phyloP scores from a whole-genome alignment of 1,140 invertebrate genomes.

The Daktulosphaira vitifoliae region DNA sequence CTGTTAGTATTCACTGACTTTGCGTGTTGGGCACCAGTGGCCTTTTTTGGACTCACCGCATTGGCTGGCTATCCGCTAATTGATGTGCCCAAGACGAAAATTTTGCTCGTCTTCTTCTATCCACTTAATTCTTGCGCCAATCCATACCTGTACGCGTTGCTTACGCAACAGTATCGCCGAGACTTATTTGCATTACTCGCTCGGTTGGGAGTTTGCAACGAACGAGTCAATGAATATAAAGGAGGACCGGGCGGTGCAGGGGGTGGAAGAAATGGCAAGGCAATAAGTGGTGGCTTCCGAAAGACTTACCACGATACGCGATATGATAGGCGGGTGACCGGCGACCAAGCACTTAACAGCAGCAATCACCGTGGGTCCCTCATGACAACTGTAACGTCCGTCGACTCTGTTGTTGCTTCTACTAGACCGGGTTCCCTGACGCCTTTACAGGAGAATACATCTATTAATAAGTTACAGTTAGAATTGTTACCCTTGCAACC shows the following conservation, averaged over 20 bases:
- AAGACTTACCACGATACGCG: not conserved
- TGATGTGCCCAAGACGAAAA: slow-evolving; percentile 75
- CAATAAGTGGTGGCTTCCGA: slow-evolving; percentile 43
- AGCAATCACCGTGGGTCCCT: slow-evolving; percentile 9
- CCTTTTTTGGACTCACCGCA: slow-evolving; percentile 76
- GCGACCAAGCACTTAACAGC: not conserved
- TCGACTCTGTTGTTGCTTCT: slow-evolving; percentile 7
- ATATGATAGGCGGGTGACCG: not conserved
- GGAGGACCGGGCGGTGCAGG: slow-evolving; percentile 40
- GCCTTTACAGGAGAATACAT: slow-evolving; percentile 7
- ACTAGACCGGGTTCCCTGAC: not conserved
- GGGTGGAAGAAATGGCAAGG: slow-evolving; percentile 38
- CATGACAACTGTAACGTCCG: slow-evolving; percentile 29
- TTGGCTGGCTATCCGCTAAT: slow-evolving; percentile 69
- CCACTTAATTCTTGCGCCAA: slow-evolving; percentile 85
- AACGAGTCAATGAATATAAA: slow-evolving; percentile 65
- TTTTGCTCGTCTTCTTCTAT: slow-evolving; percentile 83
- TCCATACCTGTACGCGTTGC: slow-evolving; percentile 82
- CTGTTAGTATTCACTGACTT: slow-evolving; percentile 79
- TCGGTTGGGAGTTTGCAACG: slow-evolving; percentile 82
- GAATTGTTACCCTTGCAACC: not conserved
- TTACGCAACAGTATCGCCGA: slow-evolving; percentile 76
- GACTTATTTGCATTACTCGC: slow-evolving; percentile 69
- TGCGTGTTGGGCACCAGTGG: slow-evolving; percentile 75
- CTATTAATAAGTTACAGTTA: slow-evolving; percentile 38